phyloP scores from a whole-genome alignment of 2,113 vertebrate species.

The Vimba vimba region DNA sequence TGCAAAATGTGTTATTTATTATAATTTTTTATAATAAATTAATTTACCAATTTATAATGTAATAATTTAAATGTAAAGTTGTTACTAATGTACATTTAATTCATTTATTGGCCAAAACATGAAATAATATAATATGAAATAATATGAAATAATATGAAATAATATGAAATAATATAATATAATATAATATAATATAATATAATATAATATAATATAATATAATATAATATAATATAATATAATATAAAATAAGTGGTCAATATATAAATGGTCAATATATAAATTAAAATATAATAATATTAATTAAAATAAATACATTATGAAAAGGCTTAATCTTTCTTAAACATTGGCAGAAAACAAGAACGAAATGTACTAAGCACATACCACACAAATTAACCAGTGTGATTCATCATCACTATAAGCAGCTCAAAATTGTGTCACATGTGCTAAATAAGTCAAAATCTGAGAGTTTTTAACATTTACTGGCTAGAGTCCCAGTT shows the following conservation, averaged over 20 bases:
- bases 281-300: too few relatives aligned
- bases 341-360: background rate
- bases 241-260: background rate
- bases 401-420: slow-evolving; percentile 27
- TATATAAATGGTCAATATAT: too few relatives aligned
- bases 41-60: background rate
- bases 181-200: too few relatives aligned
- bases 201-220: background rate
- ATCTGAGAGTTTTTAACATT: slow-evolving; percentile 33
- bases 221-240: background rate
- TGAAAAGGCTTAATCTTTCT: background rate
- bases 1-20: background rate
- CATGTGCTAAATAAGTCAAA: slow-evolving; percentile 14
- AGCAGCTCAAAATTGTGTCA: slow-evolving; percentile 5
- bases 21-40: background rate
- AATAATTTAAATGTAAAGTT: background rate
- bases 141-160: background rate
- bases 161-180: background rate
- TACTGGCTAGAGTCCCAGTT: slow-evolving; percentile 17
- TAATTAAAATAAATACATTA: too few relatives aligned
- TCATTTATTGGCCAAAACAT: background rate
- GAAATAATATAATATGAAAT: too few relatives aligned
- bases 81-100: too few relatives aligned
- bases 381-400: background rate
- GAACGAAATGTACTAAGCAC: background rate